These are phyloP conservation scores for Monoplex corrugatus DNA, from an alignment of 2,888 invertebrate species.

Conservation along the genomic window DNA sequence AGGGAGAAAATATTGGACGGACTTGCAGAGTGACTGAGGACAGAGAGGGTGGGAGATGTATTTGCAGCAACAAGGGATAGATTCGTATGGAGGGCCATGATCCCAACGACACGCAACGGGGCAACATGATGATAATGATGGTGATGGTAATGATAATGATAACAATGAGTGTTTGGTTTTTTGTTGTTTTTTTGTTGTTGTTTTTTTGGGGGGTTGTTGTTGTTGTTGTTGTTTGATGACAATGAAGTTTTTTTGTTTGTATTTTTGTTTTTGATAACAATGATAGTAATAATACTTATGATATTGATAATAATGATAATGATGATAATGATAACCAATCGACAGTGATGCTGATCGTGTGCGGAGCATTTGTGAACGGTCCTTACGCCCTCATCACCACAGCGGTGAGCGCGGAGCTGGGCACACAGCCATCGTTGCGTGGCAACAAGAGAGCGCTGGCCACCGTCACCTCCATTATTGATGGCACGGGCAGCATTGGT, in stretches of 20 bases:
- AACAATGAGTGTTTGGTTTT: too few relatives aligned
- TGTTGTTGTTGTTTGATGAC: not conserved
- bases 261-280: not conserved
- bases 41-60: too few relatives aligned
- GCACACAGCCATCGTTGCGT: slow-evolving; percentile 91
- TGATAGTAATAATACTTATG: not conserved
- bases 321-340: not conserved
- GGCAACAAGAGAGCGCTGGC: slow-evolving; percentile 94
- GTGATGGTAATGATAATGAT: not conserved
- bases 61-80: too few relatives aligned
- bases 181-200: too few relatives aligned
- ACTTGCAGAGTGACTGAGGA: too few relatives aligned
- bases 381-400: slow-evolving; percentile 98
- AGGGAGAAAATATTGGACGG: too few relatives aligned
- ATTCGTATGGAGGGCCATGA: too few relatives aligned
- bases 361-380: slow-evolving; percentile 94
- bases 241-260: not conserved
- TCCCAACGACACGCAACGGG: too few relatives aligned
- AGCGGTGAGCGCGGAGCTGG: slow-evolving; percentile 96
- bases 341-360: slow-evolving; percentile 86
- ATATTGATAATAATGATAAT: not conserved
- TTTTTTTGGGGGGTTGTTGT: too few relatives aligned
- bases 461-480: slow-evolving; percentile 98
- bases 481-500: slow-evolving; percentile 96
- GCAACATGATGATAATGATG: not conserved